These are phyloP conservation scores for Drosophila rhopaloa DNA, from an alignment of 1,140 invertebrate species.

Conservation along the genomic window DNA sequence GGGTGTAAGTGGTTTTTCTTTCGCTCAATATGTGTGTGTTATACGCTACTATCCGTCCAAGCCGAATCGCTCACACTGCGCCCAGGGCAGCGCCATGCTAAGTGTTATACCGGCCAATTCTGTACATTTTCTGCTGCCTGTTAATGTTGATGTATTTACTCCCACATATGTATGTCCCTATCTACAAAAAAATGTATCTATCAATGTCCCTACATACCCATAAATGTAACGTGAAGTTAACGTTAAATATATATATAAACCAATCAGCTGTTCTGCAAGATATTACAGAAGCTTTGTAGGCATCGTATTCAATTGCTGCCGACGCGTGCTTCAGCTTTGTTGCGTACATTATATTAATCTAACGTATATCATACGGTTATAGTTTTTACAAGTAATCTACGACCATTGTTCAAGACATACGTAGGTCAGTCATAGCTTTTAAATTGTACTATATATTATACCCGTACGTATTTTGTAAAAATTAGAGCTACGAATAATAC, in stretches of 20 bases:
- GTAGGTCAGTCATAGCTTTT: conserved; percentile 26
- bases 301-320: conserved; percentile 31
- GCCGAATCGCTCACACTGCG: conserved; percentile 44
- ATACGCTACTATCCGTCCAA: conserved; percentile 37
- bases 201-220: conserved; percentile 22
- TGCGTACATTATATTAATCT: conserved; percentile 4
- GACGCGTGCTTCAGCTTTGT: conserved; percentile 41
- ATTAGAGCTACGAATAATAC: conserved; percentile 17
- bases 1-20: conserved; percentile 24
- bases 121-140: conserved; percentile 46
- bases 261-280: conserved; percentile 10
- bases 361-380: conserved; percentile 5
- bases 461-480: conserved; percentile 21
- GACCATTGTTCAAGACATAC: conserved; percentile 9
- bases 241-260: background rate
- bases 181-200: conserved; percentile 28
- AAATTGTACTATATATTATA: conserved; percentile 27
- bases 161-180: conserved; percentile 34
- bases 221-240: conserved; percentile 23
- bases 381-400: conserved; percentile 10
- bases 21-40: conserved; percentile 31
- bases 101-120: conserved; percentile 65
- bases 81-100: conserved; percentile 57
- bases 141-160: conserved; percentile 43
- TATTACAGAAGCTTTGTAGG: conserved; percentile 28